Evolutionary conservation across 2,888 invertebrate species (phyloP).

Genomic region (Chromoteleia sp.): DNA sequence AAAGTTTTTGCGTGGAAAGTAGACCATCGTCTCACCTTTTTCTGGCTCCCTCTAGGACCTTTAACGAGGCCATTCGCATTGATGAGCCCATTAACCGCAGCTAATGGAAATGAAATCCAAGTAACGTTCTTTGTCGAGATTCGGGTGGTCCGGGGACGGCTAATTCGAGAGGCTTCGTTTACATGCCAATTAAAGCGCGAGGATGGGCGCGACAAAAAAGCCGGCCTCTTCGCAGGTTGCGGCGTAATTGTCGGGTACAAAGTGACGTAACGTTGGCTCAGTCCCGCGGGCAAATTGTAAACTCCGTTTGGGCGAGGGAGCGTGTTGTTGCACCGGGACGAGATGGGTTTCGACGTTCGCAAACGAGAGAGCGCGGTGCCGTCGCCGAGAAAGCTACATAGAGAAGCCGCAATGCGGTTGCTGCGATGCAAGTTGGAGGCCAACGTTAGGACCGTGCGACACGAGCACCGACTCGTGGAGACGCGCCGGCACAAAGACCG

Average conservation of each 20-base stretch:
- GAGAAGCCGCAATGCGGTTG: conserved; percentile 80
- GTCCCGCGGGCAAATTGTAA: conserved; percentile 19
- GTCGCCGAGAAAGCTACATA: conserved; percentile 64
- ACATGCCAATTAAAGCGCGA: conserved; percentile 5
- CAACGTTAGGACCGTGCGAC: conserved; percentile 69
- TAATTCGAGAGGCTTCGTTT: conserved; percentile 9
- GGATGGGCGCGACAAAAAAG: neutral
- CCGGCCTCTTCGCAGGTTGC: neutral
- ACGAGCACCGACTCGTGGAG: conserved; percentile 67
- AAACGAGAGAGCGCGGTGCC: conserved; percentile 30
- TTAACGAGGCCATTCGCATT: conserved; percentile 17
- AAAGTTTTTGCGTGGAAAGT: too few species aligned
- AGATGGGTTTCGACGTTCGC: conserved; percentile 11
- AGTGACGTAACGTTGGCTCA: neutral
- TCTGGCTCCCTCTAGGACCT: neutral
- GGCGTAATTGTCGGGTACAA: neutral
- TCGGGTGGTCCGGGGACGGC: neutral
- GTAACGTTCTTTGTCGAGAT: conserved; percentile 1
- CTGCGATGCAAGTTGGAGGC: conserved; percentile 76
- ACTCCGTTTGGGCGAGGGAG: too few species aligned
- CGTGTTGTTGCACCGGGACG: too few species aligned
- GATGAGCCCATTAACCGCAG: conserved; percentile 9
- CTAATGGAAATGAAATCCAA: conserved; percentile 28
- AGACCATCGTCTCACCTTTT: too few species aligned
- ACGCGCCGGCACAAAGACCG: conserved; percentile 82